Evolutionary conservation across 2,888 invertebrate species (phyloP).

Genomic region (Saturnia japonica): DNA sequence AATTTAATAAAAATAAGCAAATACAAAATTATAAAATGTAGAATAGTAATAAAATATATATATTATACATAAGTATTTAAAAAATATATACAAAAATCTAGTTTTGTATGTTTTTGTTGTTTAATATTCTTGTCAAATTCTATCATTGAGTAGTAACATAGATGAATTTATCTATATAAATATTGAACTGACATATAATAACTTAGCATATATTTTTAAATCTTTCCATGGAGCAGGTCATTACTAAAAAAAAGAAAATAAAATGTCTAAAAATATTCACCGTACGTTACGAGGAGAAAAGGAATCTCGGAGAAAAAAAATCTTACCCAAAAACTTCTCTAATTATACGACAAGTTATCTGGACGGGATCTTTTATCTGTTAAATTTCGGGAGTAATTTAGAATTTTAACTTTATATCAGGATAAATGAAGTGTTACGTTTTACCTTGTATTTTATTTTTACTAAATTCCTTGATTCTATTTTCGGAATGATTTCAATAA

Average conservation of each 20-base stretch:
- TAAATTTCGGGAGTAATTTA: constrained; percentile 15
- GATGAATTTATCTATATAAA: too few species aligned
- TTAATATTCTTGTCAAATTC: too few species aligned
- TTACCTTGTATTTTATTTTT: constrained; percentile 1
- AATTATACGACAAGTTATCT: constrained; percentile 13
- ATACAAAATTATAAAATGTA: too few species aligned
- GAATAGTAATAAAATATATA: too few species aligned
- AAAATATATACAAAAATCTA: too few species aligned
- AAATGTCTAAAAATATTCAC: neutral
- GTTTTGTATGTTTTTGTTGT: too few species aligned
- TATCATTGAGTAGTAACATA: too few species aligned
- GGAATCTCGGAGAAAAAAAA: constrained; percentile 5
- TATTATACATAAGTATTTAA: too few species aligned
- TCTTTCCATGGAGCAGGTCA: too few species aligned
- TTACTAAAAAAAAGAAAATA: neutral
- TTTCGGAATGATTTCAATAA: neutral
- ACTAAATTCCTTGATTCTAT: neutral
- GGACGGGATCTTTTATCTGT: constrained; percentile 15
- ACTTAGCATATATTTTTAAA: too few species aligned
- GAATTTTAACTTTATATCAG: constrained; percentile 2
- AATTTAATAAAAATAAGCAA: too few species aligned
- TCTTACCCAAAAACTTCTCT: constrained; percentile 5
- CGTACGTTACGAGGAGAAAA: neutral
- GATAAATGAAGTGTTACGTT: constrained; percentile 8
- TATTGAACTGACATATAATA: too few species aligned